Evolutionary conservation across 2,888 invertebrate genomes (phyloP), one percentile per base, ranked within the genome.

Genomic region (Dascillus cervinus): DNA sequence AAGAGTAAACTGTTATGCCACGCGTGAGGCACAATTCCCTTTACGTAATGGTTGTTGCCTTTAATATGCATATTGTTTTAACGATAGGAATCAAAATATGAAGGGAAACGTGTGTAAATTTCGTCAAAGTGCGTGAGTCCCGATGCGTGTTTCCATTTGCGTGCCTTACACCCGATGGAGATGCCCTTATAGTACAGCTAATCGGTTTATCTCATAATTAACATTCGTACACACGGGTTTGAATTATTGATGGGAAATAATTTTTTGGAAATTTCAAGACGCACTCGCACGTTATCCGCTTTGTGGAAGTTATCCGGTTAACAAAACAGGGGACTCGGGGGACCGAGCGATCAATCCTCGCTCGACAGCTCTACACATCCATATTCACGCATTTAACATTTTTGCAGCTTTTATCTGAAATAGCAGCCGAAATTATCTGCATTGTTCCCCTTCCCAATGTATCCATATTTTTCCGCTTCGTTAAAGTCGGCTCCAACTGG

Each of bases 141-240:
- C 37, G 44, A 48, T 52, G 54, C 53, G 53, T 49, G 44, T 41
- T 29, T 39, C 30, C 29, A 41, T 38, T 53, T 41, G 56, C 56
- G 55, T 56, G 56, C 47, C 41, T 28, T 34, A 11, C 34, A 34
- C 28, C 38, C 48, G 51, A 53, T 50, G 52, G 52, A 46, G 52
- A 54, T 52, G 55, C 51, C 55, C 52, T 49, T 41, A 44, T 42
- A 51, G n/a, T n/a, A 50, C 47, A 49, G 43, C 43, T 47, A 47
- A 46, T 47, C 50, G 50, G 41, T 46, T 49, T 53, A 50, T 55
- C 58, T 55, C 52, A 50, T 55, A 52, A 56, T 57, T 56, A 53
- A 40, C 41, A 46, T 44, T 41, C 32, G 29, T 40, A 29, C 29
- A 33, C n/a, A n/a, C n/a, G n/a, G n/a, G n/a, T n/a, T n/a, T n/a